A percentile compares a stretch with the other conserved stretches of the same genome.
phyloP scores from a whole-genome alignment of 1,140 invertebrate species.

The Apis florea region DNA sequence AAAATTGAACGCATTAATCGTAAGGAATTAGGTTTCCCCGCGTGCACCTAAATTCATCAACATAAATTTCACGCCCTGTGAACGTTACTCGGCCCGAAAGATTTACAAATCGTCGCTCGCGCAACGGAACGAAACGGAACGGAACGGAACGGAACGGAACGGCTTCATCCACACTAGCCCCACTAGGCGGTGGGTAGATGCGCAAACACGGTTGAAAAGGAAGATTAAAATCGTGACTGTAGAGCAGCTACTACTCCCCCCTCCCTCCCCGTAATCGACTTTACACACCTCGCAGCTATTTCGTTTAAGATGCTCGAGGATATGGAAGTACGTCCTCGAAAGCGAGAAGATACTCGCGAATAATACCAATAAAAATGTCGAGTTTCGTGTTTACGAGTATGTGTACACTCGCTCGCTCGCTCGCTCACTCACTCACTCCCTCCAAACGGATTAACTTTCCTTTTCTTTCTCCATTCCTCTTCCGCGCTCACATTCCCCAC shows the following conservation, averaged over 20 bases:
- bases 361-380: constrained; percentile 18
- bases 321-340: background rate
- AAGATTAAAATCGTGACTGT: background rate
- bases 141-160: no score
- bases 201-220: background rate
- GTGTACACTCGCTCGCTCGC: background rate
- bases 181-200: background rate
- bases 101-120: no score
- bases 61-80: no score
- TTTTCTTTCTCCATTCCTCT: background rate
- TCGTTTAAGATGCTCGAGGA: background rate
- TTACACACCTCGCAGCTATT: background rate
- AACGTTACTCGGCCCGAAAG: no score
- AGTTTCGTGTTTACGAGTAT: background rate
- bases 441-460: background rate
- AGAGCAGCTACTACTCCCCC: no score
- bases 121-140: no score
- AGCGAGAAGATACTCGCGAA: background rate
- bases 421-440: no score
- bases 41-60: no score
- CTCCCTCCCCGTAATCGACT: background rate
- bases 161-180: background rate
- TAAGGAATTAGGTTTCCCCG: no score
- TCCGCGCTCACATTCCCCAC: no score
- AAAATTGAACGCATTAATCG: no score